These are phyloP conservation scores for Protomyctophum bolini DNA, from an alignment of 2,113 vertebrate species.

Conservation along the genomic window DNA sequence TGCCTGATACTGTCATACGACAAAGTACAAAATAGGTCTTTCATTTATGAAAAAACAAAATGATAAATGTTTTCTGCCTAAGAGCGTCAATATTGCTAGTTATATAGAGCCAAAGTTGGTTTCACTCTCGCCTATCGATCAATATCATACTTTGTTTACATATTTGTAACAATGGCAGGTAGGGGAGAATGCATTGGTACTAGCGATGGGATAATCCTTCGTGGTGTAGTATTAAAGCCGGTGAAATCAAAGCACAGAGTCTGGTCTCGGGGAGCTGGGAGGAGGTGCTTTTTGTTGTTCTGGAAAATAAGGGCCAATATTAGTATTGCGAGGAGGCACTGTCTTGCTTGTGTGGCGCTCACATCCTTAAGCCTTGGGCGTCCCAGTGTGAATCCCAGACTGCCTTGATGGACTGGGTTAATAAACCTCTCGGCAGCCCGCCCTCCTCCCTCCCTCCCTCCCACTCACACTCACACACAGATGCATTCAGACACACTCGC, in stretches of 20 bases:
- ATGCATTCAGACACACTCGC: conserved; percentile 4
- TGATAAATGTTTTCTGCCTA: background rate
- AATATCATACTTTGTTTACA: conserved; percentile 24
- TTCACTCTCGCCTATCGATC: conserved; percentile 8
- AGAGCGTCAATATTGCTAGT: conserved; percentile 27
- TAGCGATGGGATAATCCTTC: conserved; percentile 26
- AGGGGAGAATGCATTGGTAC: background rate
- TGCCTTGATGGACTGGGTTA: conserved; percentile 80
- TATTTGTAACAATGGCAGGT: conserved; percentile 25
- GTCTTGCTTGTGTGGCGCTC: conserved; percentile 76
- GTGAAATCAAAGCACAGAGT: conserved; percentile 47
- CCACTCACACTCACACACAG: conserved; percentile 26
- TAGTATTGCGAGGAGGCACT: conserved; percentile 75
- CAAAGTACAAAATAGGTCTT: too few relatives aligned
- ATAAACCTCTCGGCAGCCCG: conserved; percentile 76
- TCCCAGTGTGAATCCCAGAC: conserved; percentile 75
- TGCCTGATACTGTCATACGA: too few relatives aligned
- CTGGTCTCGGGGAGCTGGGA: conserved; percentile 28
- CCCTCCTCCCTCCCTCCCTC: background rate
- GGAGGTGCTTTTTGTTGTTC: conserved; percentile 54
- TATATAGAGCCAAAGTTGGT: conserved; percentile 8
- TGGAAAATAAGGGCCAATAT: conserved; percentile 74
- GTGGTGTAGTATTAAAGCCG: conserved; percentile 42
- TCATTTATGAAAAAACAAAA: too few relatives aligned
- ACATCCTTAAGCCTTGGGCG: conserved; percentile 77